Conservation (phyloP, 2,113 vertebrate genomes). For the Plestiodon gilberti region DNA sequence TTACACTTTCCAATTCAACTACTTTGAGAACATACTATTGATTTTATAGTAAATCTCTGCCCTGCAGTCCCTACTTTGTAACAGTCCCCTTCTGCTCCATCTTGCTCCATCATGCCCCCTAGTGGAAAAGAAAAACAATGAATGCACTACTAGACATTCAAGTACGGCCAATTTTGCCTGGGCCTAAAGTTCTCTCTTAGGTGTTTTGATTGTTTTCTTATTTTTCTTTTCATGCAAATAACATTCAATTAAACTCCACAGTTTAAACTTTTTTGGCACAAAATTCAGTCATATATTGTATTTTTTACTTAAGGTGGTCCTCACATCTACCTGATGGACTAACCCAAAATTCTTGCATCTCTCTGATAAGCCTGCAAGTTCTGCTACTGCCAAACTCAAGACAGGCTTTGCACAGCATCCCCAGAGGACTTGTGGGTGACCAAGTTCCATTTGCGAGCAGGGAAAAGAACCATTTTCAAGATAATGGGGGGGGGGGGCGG, state of each 20-base stretch:
- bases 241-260: neutral
- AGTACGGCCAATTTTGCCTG: neutral
- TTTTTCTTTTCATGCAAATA: neutral
- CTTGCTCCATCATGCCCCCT: neutral
- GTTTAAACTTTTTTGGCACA: neutral
- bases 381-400: too few relatives aligned
- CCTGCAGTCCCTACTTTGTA: neutral
- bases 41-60: neutral
- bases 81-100: neutral
- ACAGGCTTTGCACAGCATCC: too few relatives aligned
- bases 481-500: too few relatives aligned
- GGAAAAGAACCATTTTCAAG: too few relatives aligned
- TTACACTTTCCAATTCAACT: neutral
- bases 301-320: too few relatives aligned
- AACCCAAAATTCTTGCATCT: too few relatives aligned
- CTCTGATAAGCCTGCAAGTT: too few relatives aligned
- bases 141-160: neutral
- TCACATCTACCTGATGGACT: too few relatives aligned
- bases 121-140: neutral
- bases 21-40: neutral
- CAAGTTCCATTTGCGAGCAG: too few relatives aligned
- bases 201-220: neutral
- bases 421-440: too few relatives aligned
- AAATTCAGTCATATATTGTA: too few relatives aligned
- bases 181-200: neutral